A percentile compares a stretch with the other conserved stretches of the same genome.
Evolutionary conservation across 2,888 invertebrate genomes (phyloP).

Genomic region (Physocephala rufipes): DNA sequence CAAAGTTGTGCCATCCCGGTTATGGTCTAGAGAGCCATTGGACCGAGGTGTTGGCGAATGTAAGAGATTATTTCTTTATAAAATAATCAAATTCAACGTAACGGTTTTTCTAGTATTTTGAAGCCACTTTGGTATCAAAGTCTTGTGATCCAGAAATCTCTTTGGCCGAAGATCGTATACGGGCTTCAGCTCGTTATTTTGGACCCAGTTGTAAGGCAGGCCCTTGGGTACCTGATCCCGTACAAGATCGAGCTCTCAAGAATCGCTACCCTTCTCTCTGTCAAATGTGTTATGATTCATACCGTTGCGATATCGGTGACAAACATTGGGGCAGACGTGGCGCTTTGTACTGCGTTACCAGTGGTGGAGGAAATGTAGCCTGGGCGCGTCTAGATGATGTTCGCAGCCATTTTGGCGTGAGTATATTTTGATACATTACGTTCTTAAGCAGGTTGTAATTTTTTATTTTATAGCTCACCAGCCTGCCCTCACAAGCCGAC

Average conservation of each 20-base stretch:
- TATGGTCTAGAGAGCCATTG: conserved; percentile 77
- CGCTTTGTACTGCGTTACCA: conserved; percentile 80
- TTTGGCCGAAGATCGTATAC: conserved; percentile 79
- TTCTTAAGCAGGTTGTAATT: neutral
- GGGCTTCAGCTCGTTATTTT: conserved; percentile 79
- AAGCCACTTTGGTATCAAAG: conserved; percentile 75
- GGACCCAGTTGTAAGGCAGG: conserved; percentile 86
- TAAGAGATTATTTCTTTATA: conserved; percentile 61
- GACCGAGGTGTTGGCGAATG: conserved; percentile 79
- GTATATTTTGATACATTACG: conserved; percentile 38
- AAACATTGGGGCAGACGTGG: conserved; percentile 86
- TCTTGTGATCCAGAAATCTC: conserved; percentile 76
- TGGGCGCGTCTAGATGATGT: conserved; percentile 82
- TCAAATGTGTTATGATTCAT: conserved; percentile 73
- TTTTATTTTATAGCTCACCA: conserved; percentile 55
- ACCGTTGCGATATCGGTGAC: conserved; percentile 73
- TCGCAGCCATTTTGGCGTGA: conserved; percentile 73
- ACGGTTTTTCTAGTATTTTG: conserved; percentile 80
- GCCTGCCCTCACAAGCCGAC: conserved; percentile 61
- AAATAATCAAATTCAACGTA: conserved; percentile 16
- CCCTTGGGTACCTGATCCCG: conserved; percentile 77
- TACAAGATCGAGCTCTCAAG: conserved; percentile 74
- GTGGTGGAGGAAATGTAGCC: conserved; percentile 81
- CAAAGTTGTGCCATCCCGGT: conserved; percentile 84
- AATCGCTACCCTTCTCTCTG: conserved; percentile 77